Base-by-base conservation (phyloP, 2,797 vertebrate genomes). In the Enteromius thamalakanensis region DNA sequence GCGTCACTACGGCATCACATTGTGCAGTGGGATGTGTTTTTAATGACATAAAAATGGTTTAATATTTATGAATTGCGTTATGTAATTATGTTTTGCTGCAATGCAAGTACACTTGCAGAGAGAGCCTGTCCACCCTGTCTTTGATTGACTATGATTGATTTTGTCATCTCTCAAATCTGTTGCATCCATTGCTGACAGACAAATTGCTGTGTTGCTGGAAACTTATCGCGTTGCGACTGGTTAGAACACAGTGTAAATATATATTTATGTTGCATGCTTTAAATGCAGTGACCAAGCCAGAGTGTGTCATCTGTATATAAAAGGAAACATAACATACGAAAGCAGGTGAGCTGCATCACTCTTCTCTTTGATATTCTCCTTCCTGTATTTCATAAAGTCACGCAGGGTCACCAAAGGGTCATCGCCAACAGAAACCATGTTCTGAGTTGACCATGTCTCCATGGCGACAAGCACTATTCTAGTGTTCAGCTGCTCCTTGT, bases 401-500 rank as follows among this genome's bases (percentile, higher is more conserved):
- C 93, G 93, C 88, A 99, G 91, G n/a, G 95, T 97, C 90, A 97
- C 94, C 92, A 99, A 86, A n/a, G 97, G 95, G 83, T 99, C 96
- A 0, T 95, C 93, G 0, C 95, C 96, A 84, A 98, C 90, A 0
- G 95, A 94, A 80, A 99, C 94, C 91, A 95, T 96, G 90, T 99
- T 97, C 87, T 96, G 95, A 0, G 94, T 92, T 0, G 97, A 96
- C 98, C 98, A 99, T 0, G 97, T 99, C 92, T 99, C 98, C 97
- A 99, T 99, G 91, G 96, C 97, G 40, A 99, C 96, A 90, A 99
- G 93, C 87, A 99, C 95, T 34, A 99, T 97, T 86, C 96, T 96
- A 7, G 98, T 99, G 93, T 98, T 99, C 82, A 99, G 95, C 92
- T 99, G 98, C 86, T 98, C 97, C 92, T 98, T 99, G 91, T 96